phyloP scores from a whole-genome alignment of 30 jellyfish, hydroid and myxozoan genomes.

The Nemopilema nomurai region DNA sequence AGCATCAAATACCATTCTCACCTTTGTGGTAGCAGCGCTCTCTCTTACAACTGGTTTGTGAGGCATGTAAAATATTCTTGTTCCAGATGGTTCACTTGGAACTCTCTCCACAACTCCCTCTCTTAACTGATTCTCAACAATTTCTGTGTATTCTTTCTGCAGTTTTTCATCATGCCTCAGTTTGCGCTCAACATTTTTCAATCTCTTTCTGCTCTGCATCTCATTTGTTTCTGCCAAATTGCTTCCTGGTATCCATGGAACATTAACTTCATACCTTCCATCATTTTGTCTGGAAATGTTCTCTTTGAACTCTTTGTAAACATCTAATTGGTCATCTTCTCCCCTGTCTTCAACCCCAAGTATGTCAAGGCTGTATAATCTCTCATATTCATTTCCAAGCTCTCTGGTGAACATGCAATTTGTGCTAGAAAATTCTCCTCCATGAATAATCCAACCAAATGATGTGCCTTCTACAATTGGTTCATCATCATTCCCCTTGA shows the following conservation, averaged over 20 bases:
- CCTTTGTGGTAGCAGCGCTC: constrained; percentile 35
- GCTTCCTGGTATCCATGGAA: constrained; percentile 75
- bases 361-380: constrained; percentile 32
- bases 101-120: constrained; percentile 42
- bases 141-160: constrained; percentile 44
- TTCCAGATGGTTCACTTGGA: constrained; percentile 34
- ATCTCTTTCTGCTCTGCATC: constrained; percentile 57
- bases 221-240: constrained; percentile 51
- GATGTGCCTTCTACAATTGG: constrained; percentile 41
- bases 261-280: constrained; percentile 66
- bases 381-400: constrained; percentile 31
- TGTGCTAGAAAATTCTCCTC: constrained; percentile 10
- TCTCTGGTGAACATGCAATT: constrained; percentile 38
- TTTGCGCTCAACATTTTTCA: constrained; percentile 46
- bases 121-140: constrained; percentile 40
- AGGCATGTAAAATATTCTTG: constrained; percentile 41
- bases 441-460: constrained; percentile 50
- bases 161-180: constrained; percentile 22
- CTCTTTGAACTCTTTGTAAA: constrained; percentile 19
- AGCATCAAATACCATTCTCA: constrained; percentile 45
- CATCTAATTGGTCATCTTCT: constrained; percentile 37
- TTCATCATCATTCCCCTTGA: constrained; percentile 25
- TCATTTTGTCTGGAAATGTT: constrained; percentile 24
- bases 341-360: constrained; percentile 41
- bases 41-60: constrained; percentile 56